Evolutionary conservation across 2,113 vertebrate genomes (phyloP), one percentile per base, ranked within the genome.

Genomic region (Macroglossus sobrinus): DNA sequence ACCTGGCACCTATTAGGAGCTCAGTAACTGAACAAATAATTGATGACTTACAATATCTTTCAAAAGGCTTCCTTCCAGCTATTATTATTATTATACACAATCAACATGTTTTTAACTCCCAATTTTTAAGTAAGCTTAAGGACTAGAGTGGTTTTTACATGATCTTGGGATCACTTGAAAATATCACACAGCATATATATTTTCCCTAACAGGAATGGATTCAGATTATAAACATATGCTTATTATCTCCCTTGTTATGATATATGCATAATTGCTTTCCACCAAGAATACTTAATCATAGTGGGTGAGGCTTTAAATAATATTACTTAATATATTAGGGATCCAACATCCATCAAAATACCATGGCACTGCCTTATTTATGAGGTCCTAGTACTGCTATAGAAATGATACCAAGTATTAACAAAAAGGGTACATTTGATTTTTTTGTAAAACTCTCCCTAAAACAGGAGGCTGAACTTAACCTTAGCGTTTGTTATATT

Each of bases 271-370:
- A 93, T 89, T 96, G 94, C 75, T 93, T 47, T 92, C 35, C 88
- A 80, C 69, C 71, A 84, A 93, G 80, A 97, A 96, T 97, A 84
- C 38, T 90, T 96, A 78, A 93, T 95, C 93, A 94, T 57, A 63
- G 55, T 81, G 61, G 80, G 64, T 92, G 12, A 47, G 45, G 47
- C 64, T 96, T 97, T 97, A 96, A 97, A 93, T 96, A 97, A 95
- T 93, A 91, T 97, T 92, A 89, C 95, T 96, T 96, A 68, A 69
- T 89, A 81, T 74, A 91, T 89, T 82, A 93, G 84, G 35, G 87
- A 92, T 89, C 68, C 50, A 47, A 55, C 84, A 97, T 85, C 81
- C 81, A 94, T 97, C 90, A 93, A 90, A 89, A 94, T 68, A 95
- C 57, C 7, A 4, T 69, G 90, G 35, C 24, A 22, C 64, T 85